phyloP scores from a whole-genome alignment of 2,797 vertebrate species.

The Characodon lateralis region DNA sequence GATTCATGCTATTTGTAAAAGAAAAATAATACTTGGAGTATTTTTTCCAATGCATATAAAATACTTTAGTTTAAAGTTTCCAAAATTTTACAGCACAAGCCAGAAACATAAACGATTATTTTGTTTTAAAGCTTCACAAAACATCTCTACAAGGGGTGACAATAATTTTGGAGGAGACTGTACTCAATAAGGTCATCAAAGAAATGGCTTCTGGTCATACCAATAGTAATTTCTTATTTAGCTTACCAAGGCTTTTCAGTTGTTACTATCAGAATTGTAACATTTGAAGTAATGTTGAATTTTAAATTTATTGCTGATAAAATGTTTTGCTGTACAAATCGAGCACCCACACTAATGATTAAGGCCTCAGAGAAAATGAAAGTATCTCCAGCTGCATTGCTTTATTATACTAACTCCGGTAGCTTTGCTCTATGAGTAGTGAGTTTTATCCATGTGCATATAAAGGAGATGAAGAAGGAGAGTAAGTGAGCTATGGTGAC shows the following conservation, averaged over 20 bases:
- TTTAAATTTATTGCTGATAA: conserved; percentile 10
- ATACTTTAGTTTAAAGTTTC: too few relatives aligned
- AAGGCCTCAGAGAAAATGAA: not conserved
- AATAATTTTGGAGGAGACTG: not conserved
- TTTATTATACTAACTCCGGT: not conserved
- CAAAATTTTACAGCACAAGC: too few relatives aligned
- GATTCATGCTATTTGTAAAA: too few relatives aligned
- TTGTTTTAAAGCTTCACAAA: not conserved
- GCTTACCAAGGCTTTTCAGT: not conserved
- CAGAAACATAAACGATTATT: too few relatives aligned
- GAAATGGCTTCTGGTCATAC: too few relatives aligned
- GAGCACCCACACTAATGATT: conserved; percentile 4
- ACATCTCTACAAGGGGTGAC: not conserved
- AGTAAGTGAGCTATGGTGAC: conserved; percentile 47
- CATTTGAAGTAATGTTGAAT: not conserved
- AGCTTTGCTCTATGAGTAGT: conserved; percentile 25
- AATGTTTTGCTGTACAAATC: conserved; percentile 8
- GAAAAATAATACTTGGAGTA: too few relatives aligned
- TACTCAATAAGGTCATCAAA: not conserved
- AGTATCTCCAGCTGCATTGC: not conserved
- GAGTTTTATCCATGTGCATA: conserved; percentile 47
- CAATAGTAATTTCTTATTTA: not conserved
- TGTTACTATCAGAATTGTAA: not conserved
- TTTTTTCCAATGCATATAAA: too few relatives aligned
- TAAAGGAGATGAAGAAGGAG: conserved; percentile 32